These are phyloP conservation scores for Cepphus grylle DNA, from an alignment of 2,113 vertebrate species.

Conservation along the genomic window DNA sequence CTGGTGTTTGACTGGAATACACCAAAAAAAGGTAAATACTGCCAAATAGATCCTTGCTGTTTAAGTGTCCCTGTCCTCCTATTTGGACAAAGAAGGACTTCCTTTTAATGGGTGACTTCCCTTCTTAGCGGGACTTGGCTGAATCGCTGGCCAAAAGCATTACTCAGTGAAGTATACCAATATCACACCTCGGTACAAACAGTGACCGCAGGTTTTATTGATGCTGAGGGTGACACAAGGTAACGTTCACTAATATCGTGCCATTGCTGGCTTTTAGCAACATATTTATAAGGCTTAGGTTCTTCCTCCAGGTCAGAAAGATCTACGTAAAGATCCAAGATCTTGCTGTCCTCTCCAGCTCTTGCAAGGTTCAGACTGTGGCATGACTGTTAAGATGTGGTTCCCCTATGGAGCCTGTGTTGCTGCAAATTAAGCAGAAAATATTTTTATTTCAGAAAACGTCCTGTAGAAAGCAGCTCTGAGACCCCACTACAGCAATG, in stretches of 20 bases:
- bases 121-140: neutral
- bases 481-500: neutral
- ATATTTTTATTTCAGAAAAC: neutral
- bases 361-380: neutral
- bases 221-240: neutral
- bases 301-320: neutral
- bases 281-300: neutral
- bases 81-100: neutral
- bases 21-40: slow-evolving; percentile 86
- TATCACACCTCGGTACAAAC: neutral
- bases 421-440: neutral
- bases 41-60: neutral
- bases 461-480: neutral
- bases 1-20: slow-evolving; percentile 97
- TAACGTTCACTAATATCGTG: neutral
- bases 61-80: neutral
- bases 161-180: neutral
- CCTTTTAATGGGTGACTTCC: neutral
- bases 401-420: neutral
- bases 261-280: neutral
- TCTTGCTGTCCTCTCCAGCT: neutral
- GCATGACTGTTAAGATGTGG: neutral
- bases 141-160: neutral
- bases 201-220: neutral
- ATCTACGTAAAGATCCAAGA: neutral